Evolutionary conservation across 1,140 invertebrate species (phyloP).

Genomic region (Drosophila lini): DNA sequence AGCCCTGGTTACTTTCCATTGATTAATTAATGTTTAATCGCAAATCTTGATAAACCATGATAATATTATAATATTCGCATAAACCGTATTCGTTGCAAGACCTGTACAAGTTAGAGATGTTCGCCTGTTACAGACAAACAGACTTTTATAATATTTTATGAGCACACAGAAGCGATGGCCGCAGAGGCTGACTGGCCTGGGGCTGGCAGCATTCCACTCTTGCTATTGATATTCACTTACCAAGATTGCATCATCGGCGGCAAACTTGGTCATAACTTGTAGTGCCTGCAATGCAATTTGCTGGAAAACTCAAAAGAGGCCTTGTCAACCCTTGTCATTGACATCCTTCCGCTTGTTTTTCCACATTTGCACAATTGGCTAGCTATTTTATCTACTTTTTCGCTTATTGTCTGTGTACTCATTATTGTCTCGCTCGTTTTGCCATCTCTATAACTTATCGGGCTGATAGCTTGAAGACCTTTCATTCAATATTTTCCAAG

Average conservation of each 20-base stretch:
- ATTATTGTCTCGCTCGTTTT: constrained; percentile 10
- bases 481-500: not conserved
- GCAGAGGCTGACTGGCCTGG: constrained; percentile 1
- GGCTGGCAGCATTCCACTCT: constrained; percentile 9
- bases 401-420: not conserved
- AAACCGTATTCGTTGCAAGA: not conserved
- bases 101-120: constrained; percentile 5
- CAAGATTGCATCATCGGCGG: constrained; percentile 36
- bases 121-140: not conserved
- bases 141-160: constrained; percentile 4
- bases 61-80: not conserved
- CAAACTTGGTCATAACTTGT: constrained; percentile 19
- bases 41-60: not conserved
- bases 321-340: constrained; percentile 33
- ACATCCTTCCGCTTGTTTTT: constrained; percentile 28
- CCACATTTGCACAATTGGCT: constrained; percentile 40
- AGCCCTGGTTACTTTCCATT: not conserved
- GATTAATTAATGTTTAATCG: not conserved
- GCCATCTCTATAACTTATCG: constrained; percentile 8
- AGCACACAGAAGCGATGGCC: constrained; percentile 3
- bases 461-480: not conserved
- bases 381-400: not conserved
- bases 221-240: constrained; percentile 28
- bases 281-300: constrained; percentile 27
- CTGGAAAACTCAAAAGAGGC: constrained; percentile 8